Percentiles rank a stretch among this genome's conserved stretches.
Evolutionary conservation across 2,797 vertebrate species (phyloP).

Genomic region (Chaetodon trifasciatus): DNA sequence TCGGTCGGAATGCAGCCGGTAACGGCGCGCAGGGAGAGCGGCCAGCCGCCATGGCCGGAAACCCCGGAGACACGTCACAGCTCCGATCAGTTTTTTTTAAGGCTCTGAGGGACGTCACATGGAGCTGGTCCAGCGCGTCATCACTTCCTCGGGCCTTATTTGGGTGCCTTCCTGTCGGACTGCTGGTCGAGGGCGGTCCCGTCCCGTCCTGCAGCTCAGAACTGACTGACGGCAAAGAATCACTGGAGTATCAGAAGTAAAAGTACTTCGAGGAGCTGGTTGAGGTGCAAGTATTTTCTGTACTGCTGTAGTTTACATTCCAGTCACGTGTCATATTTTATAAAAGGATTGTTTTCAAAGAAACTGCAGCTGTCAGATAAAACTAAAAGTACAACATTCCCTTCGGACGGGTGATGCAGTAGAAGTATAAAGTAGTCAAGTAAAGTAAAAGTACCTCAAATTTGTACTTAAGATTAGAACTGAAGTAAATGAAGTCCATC

Average conservation of each 20-base stretch:
- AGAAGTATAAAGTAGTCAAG: neutral
- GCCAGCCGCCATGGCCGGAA: slow-evolving; percentile 81
- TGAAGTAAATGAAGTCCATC: too few species aligned
- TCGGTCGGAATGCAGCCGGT: neutral
- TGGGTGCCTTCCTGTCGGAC: slow-evolving; percentile 69
- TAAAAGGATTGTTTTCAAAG: too few species aligned
- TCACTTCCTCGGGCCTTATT: slow-evolving; percentile 71
- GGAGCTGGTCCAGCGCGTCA: slow-evolving; percentile 54
- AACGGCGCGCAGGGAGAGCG: neutral
- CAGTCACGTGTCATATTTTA: too few species aligned
- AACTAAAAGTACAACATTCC: neutral
- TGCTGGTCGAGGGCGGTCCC: slow-evolving; percentile 3
- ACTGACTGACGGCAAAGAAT: neutral
- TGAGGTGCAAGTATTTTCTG: too few species aligned
- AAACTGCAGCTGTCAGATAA: too few species aligned
- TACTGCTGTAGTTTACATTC: neutral
- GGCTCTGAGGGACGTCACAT: slow-evolving; percentile 19
- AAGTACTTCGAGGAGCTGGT: neutral
- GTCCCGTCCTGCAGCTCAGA: neutral
- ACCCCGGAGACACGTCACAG: slow-evolving; percentile 73
- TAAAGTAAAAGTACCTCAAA: neutral
- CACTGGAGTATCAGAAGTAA: neutral
- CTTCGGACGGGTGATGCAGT: neutral
- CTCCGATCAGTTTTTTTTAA: slow-evolving; percentile 76
- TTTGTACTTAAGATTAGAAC: neutral